Evolutionary conservation across 37 sponge, comb jelly and placozoan genomes (phyloP).

Genomic region (Tethya wilhelma): DNA sequence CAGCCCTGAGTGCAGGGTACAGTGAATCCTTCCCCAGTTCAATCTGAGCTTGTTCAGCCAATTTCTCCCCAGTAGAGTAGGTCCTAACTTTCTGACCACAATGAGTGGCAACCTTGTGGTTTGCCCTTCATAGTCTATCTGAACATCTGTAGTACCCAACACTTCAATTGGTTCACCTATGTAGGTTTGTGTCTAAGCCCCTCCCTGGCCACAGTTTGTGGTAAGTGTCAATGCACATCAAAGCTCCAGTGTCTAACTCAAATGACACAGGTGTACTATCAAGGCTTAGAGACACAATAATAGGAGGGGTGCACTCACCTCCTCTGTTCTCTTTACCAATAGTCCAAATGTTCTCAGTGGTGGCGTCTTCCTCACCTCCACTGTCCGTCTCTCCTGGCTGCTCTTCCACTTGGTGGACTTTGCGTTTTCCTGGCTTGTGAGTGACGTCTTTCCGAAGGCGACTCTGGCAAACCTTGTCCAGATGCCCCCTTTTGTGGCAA

Average conservation of each 20-base stretch:
- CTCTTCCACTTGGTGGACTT: too few species aligned
- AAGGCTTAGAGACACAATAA: too few species aligned
- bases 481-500: too few species aligned
- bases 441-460: too few species aligned
- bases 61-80: conserved; percentile 46
- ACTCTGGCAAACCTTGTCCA: too few species aligned
- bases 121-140: conserved; percentile 11
- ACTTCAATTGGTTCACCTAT: conserved; percentile 37
- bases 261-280: not conserved
- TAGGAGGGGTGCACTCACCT: too few species aligned
- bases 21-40: conserved; percentile 22
- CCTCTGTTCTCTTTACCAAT: too few species aligned
- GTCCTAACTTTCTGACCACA: conserved; percentile 34
- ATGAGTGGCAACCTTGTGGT: conserved; percentile 6
- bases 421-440: too few species aligned
- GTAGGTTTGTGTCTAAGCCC: conserved; percentile 8
- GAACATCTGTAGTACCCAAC: not conserved
- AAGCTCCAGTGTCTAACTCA: conserved; percentile 33
- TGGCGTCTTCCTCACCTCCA: too few species aligned
- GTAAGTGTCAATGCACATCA: not conserved
- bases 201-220: conserved; percentile 1
- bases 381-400: too few species aligned
- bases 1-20: not conserved
- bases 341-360: too few species aligned
- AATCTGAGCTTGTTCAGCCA: conserved; percentile 29